phyloP scores from a whole-genome alignment of 2,797 vertebrate genomes.

The Mustela erminea region DNA sequence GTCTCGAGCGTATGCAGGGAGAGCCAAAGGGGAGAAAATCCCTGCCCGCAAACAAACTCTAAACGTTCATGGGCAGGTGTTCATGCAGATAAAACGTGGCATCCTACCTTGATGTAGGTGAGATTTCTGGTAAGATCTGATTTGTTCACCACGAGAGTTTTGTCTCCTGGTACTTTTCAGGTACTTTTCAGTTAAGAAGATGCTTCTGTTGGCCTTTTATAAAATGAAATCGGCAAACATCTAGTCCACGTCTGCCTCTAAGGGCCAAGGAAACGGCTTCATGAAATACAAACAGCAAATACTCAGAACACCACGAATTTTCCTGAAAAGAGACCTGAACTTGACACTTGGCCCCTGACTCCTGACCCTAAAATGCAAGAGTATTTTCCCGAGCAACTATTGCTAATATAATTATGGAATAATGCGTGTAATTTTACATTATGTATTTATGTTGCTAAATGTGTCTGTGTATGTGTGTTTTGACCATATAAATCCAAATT shows the following conservation, averaged over 20 bases:
- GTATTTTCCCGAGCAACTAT: neutral
- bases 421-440: neutral
- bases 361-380: neutral
- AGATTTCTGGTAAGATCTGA: neutral
- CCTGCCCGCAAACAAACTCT: too few relatives aligned
- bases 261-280: neutral
- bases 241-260: neutral
- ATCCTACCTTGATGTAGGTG: too few relatives aligned
- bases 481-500: neutral
- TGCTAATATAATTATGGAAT: neutral
- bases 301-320: neutral
- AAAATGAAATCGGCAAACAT: neutral
- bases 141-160: neutral
- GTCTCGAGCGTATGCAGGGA: fast-evolving
- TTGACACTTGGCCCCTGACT: neutral
- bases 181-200: neutral
- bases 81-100: fast-evolving
- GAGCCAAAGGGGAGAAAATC: fast-evolving
- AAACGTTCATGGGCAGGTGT: neutral
- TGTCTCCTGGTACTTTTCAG: fast-evolving
- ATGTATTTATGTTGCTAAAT: neutral
- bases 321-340: neutral
- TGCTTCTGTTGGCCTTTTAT: neutral
- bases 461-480: neutral
- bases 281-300: neutral